phyloP scores from a whole-genome alignment of 2,113 vertebrate genomes.

The Cricetomys ansorgei region DNA sequence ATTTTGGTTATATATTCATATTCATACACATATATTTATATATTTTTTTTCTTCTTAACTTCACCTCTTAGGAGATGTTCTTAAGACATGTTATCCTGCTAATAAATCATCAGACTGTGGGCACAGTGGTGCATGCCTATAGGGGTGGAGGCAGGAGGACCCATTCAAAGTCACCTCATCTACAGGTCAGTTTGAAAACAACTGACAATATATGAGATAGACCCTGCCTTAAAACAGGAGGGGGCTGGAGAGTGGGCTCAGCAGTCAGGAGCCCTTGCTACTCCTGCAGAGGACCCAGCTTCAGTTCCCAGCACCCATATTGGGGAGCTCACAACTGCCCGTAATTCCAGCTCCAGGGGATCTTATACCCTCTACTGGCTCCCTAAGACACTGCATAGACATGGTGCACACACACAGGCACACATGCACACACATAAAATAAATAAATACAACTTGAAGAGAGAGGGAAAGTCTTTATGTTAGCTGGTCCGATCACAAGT shows the following conservation, averaged over 20 bases:
- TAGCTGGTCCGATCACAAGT: no score
- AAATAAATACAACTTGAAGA: background rate
- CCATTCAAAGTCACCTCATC: background rate
- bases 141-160: background rate
- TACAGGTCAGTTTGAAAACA: no score
- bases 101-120: background rate
- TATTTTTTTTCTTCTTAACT: background rate
- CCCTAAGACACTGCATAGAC: background rate
- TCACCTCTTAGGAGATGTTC: background rate
- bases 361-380: background rate
- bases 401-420: background rate
- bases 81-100: background rate
- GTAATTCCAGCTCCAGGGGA: background rate
- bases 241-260: background rate
- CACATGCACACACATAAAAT: background rate
- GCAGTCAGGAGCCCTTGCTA: no score
- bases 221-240: background rate
- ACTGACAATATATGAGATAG: background rate
- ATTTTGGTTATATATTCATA: background rate
- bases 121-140: background rate
- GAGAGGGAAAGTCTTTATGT: background rate
- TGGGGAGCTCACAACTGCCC: background rate
- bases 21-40: no score
- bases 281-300: no score
- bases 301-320: background rate